These are phyloP conservation scores for Sebastiscus tertius DNA, from an alignment of 2,797 vertebrate genomes.

Conservation along the genomic window DNA sequence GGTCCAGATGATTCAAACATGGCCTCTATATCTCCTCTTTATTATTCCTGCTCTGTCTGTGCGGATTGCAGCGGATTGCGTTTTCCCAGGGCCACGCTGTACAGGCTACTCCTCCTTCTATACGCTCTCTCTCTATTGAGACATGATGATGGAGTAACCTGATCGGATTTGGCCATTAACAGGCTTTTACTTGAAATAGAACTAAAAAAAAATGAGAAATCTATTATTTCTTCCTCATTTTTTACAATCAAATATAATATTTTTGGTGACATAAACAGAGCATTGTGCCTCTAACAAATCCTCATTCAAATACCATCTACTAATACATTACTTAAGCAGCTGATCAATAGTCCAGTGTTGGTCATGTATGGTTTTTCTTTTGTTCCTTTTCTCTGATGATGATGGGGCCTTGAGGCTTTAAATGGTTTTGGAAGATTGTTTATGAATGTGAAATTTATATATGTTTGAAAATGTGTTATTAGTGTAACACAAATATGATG, in stretches of 20 bases:
- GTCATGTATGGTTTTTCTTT: no score
- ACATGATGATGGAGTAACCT: conserved; percentile 16
- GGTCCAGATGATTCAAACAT: conserved; percentile 31
- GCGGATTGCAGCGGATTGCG: conserved; percentile 66
- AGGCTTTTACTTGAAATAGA: background rate
- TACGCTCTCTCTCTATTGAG: background rate
- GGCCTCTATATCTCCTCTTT: conserved; percentile 32
- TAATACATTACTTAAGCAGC: no score
- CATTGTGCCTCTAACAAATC: background rate
- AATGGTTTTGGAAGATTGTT: no score
- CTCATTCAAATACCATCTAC: no score
- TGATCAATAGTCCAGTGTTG: no score
- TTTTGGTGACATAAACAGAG: background rate
- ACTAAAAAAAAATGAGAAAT: background rate
- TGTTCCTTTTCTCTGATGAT: no score
- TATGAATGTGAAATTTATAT: no score
- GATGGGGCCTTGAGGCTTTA: no score
- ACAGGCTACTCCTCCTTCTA: background rate
- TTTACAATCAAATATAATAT: background rate
- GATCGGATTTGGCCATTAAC: conserved; percentile 13
- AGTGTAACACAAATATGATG: no score
- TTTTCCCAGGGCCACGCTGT: conserved; percentile 35
- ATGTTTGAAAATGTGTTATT: no score
- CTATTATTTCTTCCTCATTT: background rate
- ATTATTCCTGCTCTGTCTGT: conserved; percentile 18